These are phyloP conservation scores for Drosophila hamatofila DNA, from an alignment of 2,888 invertebrate species.

Conservation along the genomic window DNA sequence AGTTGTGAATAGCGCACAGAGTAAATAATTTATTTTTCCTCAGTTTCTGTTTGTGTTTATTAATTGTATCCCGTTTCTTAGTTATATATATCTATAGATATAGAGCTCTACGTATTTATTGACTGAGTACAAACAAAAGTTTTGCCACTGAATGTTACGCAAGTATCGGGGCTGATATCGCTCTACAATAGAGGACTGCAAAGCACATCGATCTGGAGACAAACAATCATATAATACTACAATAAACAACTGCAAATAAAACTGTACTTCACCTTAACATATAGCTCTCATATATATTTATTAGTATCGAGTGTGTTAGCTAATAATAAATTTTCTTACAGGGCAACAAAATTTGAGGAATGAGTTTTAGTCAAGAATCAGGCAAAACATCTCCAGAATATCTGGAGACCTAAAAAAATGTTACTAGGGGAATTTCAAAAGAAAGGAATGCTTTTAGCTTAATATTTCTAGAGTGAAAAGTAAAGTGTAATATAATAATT, in stretches of 20 bases:
- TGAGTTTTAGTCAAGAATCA: neutral
- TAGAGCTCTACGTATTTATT: constrained; percentile 23
- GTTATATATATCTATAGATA: constrained; percentile 16
- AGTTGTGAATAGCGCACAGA: constrained; percentile 21
- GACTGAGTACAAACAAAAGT: constrained; percentile 48
- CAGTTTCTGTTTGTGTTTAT: constrained; percentile 43
- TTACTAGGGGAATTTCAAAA: neutral
- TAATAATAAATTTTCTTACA: neutral
- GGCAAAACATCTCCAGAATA: neutral
- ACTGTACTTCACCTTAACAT: constrained; percentile 7
- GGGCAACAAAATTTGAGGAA: neutral
- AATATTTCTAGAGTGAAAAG: neutral
- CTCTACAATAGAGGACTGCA: constrained; percentile 5
- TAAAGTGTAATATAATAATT: neutral
- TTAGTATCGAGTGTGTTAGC: neutral
- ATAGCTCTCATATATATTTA: neutral
- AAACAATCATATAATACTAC: constrained; percentile 48
- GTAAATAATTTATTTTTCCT: constrained; percentile 22
- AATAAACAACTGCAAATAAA: constrained; percentile 27
- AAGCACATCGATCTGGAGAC: constrained; percentile 17
- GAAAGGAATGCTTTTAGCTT: neutral
- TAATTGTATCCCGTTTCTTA: constrained; percentile 49
- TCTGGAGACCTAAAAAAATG: neutral
- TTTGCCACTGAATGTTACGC: constrained; percentile 47
- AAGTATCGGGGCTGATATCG: constrained; percentile 36